Percentiles rank a stretch among this genome's conserved stretches.
phyloP scores from a whole-genome alignment of 1,140 invertebrate species.

The Drusus annulatus region DNA sequence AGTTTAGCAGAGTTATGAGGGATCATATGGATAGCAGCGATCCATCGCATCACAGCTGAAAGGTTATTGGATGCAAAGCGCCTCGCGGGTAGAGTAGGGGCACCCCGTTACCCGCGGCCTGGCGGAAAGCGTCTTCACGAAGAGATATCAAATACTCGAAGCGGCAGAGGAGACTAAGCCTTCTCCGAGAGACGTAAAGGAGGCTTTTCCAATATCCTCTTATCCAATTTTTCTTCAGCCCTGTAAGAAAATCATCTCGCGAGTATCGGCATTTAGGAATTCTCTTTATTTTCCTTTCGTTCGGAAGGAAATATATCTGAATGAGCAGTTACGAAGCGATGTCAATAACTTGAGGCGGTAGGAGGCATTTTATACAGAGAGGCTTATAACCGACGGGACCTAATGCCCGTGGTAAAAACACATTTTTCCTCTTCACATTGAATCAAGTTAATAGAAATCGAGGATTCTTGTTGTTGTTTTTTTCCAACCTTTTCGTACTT shows the following conservation, averaged over 20 bases:
- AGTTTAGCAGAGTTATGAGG: too few relatives aligned
- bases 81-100: too few relatives aligned
- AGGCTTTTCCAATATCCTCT: constrained; percentile 47
- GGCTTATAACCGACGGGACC: constrained; percentile 45
- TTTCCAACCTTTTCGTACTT: constrained; percentile 32
- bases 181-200: constrained; percentile 22
- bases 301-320: constrained; percentile 43
- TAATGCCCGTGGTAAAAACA: constrained; percentile 44
- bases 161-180: constrained; percentile 16
- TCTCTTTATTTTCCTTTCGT: constrained; percentile 50
- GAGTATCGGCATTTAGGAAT: constrained; percentile 51
- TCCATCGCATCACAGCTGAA: background rate
- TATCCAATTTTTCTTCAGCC: constrained; percentile 52
- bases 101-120: too few relatives aligned
- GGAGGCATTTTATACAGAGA: constrained; percentile 8
- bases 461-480: constrained; percentile 46
- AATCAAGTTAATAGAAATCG: constrained; percentile 51
- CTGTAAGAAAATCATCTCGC: constrained; percentile 48
- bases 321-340: constrained; percentile 27
- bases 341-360: constrained; percentile 31
- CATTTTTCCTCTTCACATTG: constrained; percentile 52
- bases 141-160: constrained; percentile 1
- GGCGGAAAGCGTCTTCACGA: background rate
- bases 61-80: constrained; percentile 35
- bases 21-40: background rate